Evolutionary conservation across 2,113 vertebrate genomes (phyloP).

Genomic region (Pygoscelis antarcticus): DNA sequence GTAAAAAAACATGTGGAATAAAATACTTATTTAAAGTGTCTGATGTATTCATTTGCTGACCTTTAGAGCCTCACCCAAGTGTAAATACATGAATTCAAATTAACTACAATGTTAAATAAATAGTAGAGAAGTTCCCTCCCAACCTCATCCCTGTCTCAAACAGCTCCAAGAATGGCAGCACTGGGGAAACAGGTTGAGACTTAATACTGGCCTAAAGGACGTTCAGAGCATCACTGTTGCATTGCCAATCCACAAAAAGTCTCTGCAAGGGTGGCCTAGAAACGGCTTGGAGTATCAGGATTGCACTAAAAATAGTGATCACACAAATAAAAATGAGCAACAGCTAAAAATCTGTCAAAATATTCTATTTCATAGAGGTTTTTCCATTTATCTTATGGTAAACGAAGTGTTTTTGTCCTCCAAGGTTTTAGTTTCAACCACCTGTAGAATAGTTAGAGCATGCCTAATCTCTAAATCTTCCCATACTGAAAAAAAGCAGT

Average conservation of each 20-base stretch:
- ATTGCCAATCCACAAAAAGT: not conserved
- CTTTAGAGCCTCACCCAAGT: not conserved
- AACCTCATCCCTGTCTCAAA: not conserved
- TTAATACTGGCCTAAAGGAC: not conserved
- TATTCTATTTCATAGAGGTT: not conserved
- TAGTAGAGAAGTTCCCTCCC: not conserved
- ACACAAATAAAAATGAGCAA: not conserved
- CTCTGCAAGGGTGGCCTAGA: not conserved
- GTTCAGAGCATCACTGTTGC: fast-evolving
- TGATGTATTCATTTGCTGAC: not conserved
- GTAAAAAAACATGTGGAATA: not conserved
- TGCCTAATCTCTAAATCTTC: not conserved
- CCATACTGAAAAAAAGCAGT: not conserved
- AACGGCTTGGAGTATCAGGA: not conserved
- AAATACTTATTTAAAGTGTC: not conserved
- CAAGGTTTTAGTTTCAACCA: not conserved
- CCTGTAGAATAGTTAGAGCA: not conserved
- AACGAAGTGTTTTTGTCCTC: not conserved
- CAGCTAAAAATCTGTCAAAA: not conserved
- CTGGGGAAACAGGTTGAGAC: not conserved
- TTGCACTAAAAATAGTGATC: not conserved
- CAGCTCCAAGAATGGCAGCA: not conserved
- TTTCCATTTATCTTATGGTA: fast-evolving
- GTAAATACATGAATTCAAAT: not conserved
- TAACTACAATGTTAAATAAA: not conserved